Percentiles rank a stretch among this genome's conserved stretches.
phyloP scores from a whole-genome alignment of 2,113 vertebrate species.

The Campylomormyrus tamandua region DNA sequence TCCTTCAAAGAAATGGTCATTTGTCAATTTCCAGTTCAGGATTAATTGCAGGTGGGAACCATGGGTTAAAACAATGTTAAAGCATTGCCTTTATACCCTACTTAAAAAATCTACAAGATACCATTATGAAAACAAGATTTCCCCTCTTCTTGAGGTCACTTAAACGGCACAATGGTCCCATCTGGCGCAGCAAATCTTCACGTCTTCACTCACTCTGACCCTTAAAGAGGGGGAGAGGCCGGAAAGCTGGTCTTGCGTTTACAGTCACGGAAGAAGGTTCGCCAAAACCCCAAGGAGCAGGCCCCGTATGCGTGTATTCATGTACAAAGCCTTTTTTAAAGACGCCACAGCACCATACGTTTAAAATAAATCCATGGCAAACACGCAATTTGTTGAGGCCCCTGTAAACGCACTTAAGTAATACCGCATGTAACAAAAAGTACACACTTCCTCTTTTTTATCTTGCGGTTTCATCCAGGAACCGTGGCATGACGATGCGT shows the following conservation, averaged over 20 bases:
- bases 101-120: neutral
- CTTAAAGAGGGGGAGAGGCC: neutral
- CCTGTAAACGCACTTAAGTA: neutral
- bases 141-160: neutral
- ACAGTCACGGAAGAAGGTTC: neutral
- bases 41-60: neutral
- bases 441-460: neutral
- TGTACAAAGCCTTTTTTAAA: neutral
- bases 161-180: neutral
- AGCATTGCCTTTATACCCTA: neutral
- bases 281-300: neutral
- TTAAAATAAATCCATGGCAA: neutral
- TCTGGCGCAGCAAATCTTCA: neutral
- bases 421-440: neutral
- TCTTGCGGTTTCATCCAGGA: slow-evolving; percentile 3
- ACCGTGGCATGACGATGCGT: neutral
- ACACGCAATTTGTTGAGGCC: neutral
- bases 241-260: neutral
- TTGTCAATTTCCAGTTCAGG: neutral
- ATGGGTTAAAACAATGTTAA: neutral
- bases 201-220: neutral
- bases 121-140: slow-evolving; percentile 8
- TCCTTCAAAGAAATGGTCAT: neutral
- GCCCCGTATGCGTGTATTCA: neutral
- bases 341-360: neutral